Evolutionary conservation across 2,888 invertebrate species (phyloP), one percentile per base, ranked within the genome.

Genomic region (Andrena trimmerana): DNA sequence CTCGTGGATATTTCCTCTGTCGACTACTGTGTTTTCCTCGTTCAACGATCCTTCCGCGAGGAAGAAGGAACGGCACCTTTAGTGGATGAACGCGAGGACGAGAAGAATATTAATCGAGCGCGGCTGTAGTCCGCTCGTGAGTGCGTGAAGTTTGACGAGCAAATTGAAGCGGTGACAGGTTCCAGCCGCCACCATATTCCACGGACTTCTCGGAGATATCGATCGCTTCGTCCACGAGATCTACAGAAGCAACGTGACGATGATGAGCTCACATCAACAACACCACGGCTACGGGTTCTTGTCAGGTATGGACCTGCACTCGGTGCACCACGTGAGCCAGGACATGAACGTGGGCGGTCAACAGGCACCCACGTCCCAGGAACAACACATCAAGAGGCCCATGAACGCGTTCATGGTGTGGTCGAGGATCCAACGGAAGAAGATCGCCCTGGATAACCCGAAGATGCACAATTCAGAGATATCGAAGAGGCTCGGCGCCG

Each of bases 361-460:
- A 1, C 87, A 83, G 10, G 6, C 42, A 0, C 20, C 31, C 0
- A n/a, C 27, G 6, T 50, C 79, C 1, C 88, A 86, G 42, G 97
- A 97, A 90, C 96, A 96, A 10, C 98, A 98, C 94, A 98, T 99
- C 92, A 99, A 99, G 94, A 95, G 99, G 27, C 99, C 99, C 2
- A 99, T 99, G 99, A 99, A 99, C 95, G 99, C 99, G 0, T 99
- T 99, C 95, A 99, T 99, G 98, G 99, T 98, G 42, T 99, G 99
- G 99, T 98, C 98, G 5, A 95, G 98, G 59, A 97, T 98, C 57
- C 98, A 99, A 94, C 95, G 99, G 20, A 96, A 98, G 73, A 98
- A 98, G 94, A 99, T 99, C 92, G 98, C 99, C 0, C 96, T 97
- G 94, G 98, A 99, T 90, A 98, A 99, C 93, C 99, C 99, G 89